These are phyloP conservation scores for Ianthella basta DNA, from an alignment of 37 sponge, comb jelly and placozoan genomes.

Conservation along the genomic window DNA sequence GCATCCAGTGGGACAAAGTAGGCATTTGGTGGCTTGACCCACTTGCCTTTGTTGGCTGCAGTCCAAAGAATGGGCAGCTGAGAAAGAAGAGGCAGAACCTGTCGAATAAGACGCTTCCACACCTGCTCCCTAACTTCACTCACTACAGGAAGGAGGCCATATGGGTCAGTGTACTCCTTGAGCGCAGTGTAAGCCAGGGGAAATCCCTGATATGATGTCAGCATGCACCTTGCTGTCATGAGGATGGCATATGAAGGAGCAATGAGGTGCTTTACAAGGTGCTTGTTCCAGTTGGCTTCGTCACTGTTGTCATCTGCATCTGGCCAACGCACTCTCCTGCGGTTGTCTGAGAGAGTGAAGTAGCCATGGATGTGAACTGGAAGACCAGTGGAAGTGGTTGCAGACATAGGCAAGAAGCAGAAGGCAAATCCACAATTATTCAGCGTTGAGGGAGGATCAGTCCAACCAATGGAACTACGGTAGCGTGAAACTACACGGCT, in stretches of 20 bases:
- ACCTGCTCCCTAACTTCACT: slow-evolving; percentile 27
- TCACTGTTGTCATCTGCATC: slow-evolving; percentile 65
- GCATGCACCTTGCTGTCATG: slow-evolving; percentile 27
- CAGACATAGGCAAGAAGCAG: slow-evolving; percentile 87
- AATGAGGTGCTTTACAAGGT: slow-evolving; percentile 44
- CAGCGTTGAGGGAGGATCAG: slow-evolving; percentile 11
- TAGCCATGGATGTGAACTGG: slow-evolving; percentile 88
- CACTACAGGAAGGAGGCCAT: slow-evolving; percentile 54
- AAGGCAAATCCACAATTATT: slow-evolving; percentile 59
- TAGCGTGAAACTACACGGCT: background rate
- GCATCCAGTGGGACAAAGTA: slow-evolving; percentile 30
- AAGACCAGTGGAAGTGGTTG: slow-evolving; percentile 33
- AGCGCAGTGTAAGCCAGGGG: background rate
- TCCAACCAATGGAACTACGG: background rate
- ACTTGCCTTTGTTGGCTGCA: slow-evolving; percentile 55
- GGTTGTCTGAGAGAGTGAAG: slow-evolving; percentile 73
- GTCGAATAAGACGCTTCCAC: slow-evolving; percentile 50
- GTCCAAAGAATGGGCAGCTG: slow-evolving; percentile 54
- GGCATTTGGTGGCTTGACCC: slow-evolving; percentile 46
- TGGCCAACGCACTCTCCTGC: slow-evolving; percentile 84
- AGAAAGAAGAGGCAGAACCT: background rate
- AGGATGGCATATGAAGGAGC: slow-evolving; percentile 62
- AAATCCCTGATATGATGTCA: slow-evolving; percentile 28
- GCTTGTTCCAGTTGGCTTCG: slow-evolving; percentile 76
- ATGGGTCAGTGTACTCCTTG: slow-evolving; percentile 30